Evolutionary conservation across 2,113 vertebrate species (phyloP).

Genomic region (Sphyrna mokarran): DNA sequence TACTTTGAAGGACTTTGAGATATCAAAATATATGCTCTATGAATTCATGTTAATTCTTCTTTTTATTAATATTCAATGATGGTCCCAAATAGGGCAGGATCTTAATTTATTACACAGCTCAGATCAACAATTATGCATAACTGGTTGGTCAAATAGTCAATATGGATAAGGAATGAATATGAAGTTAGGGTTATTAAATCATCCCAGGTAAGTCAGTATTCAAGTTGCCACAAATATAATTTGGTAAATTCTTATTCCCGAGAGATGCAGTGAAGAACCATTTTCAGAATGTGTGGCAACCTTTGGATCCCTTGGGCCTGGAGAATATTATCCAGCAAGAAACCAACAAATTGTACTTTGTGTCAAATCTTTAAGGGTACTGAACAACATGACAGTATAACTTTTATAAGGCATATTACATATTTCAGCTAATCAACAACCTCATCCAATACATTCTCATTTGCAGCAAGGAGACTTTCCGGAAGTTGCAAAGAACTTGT

Average conservation of each 20-base stretch:
- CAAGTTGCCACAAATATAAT: not conserved
- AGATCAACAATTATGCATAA: not conserved
- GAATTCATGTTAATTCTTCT: not conserved
- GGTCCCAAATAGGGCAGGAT: not conserved
- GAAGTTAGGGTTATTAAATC: not conserved
- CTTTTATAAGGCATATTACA: not conserved
- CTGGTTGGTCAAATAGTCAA: not conserved
- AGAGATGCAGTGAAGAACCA: not conserved
- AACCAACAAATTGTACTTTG: not conserved
- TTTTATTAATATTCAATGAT: not conserved
- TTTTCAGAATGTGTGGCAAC: not conserved
- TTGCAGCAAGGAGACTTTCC: not conserved
- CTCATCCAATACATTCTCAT: not conserved
- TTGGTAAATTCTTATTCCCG: not conserved
- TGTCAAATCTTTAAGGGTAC: not conserved
- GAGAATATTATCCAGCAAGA: not conserved
- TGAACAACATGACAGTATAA: not conserved
- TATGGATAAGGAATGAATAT: not conserved
- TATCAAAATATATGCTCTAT: not conserved
- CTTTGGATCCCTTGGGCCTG: not conserved
- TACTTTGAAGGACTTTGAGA: not conserved
- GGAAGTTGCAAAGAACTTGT: not conserved
- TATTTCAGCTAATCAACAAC: not conserved
- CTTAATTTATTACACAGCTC: not conserved
- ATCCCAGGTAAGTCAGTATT: not conserved